Percentiles rank a stretch among this genome's conserved stretches.
phyloP scores from a whole-genome alignment of 2,888 invertebrate species.

The Cetonia aurata region DNA sequence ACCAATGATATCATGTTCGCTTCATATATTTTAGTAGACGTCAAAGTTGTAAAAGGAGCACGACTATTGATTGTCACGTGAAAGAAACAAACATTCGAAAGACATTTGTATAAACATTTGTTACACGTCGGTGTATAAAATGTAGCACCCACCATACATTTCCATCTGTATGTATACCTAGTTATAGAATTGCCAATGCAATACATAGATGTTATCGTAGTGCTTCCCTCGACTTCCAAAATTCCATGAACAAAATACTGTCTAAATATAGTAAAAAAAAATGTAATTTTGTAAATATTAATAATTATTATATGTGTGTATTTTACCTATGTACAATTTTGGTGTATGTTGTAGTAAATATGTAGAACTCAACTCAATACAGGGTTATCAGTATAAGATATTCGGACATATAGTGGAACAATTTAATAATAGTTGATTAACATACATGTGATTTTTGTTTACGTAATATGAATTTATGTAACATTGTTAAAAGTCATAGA shows the following conservation, averaged over 20 bases:
- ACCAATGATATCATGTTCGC: no score
- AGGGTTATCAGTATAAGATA: conserved; percentile 32
- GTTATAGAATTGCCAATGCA: conserved; percentile 3
- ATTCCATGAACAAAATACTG: conserved; percentile 5
- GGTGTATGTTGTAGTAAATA: conserved; percentile 13
- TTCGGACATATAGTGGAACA: neutral
- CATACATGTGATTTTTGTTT: neutral
- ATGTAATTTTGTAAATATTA: neutral
- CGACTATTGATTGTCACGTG: no score
- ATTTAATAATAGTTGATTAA: neutral
- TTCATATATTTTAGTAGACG: no score
- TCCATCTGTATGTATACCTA: neutral
- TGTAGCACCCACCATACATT: no score
- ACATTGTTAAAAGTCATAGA: conserved; percentile 7
- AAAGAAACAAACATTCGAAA: no score
- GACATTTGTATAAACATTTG: no score
- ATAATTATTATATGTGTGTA: conserved; percentile 3
- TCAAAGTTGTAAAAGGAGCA: no score
- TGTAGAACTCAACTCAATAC: conserved; percentile 27
- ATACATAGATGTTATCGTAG: conserved; percentile 20
- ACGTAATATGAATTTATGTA: neutral
- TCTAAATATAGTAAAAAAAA: conserved; percentile 16
- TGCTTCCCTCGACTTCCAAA: conserved; percentile 38
- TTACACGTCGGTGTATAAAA: no score
- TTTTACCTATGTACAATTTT: conserved; percentile 18